These are phyloP conservation scores for Cebus imitator DNA, from an alignment of 2,113 vertebrate genomes.

Conservation along the genomic window DNA sequence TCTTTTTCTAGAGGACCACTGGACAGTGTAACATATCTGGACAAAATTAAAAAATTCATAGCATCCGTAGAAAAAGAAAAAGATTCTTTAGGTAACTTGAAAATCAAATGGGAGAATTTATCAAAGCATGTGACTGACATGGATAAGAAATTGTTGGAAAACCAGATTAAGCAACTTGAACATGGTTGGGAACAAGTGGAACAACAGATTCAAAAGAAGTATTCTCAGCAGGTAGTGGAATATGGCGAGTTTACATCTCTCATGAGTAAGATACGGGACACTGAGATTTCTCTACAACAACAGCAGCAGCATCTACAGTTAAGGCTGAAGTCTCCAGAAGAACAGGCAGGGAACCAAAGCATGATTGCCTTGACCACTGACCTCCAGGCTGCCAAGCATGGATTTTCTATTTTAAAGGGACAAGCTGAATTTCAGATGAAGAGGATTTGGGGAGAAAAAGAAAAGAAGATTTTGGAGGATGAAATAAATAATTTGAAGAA, in stretches of 20 bases:
- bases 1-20: conserved; percentile 83
- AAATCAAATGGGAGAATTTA: conserved; percentile 80
- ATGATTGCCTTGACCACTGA: conserved; percentile 83
- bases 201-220: conserved; percentile 82
- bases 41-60: conserved; percentile 84
- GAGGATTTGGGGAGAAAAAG: conserved; percentile 85
- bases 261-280: conserved; percentile 76
- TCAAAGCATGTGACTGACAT: conserved; percentile 81
- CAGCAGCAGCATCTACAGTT: conserved; percentile 74
- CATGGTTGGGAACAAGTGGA: conserved; percentile 85
- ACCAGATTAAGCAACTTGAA: conserved; percentile 85
- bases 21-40: conserved; percentile 84
- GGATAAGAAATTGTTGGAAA: conserved; percentile 83
- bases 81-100: conserved; percentile 83
- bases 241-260: conserved; percentile 80
- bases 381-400: conserved; percentile 83
- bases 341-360: conserved; percentile 72
- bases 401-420: conserved; percentile 83
- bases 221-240: conserved; percentile 80
- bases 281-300: conserved; percentile 83
- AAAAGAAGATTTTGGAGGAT: conserved; percentile 83
- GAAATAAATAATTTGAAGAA: conserved; percentile 83
- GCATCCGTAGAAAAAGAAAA: conserved; percentile 84
- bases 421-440: conserved; percentile 83
- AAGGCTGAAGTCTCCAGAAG: conserved; percentile 64